Conservation (phyloP, 2,888 invertebrate genomes). For the Hemithea aestivaria region DNA sequence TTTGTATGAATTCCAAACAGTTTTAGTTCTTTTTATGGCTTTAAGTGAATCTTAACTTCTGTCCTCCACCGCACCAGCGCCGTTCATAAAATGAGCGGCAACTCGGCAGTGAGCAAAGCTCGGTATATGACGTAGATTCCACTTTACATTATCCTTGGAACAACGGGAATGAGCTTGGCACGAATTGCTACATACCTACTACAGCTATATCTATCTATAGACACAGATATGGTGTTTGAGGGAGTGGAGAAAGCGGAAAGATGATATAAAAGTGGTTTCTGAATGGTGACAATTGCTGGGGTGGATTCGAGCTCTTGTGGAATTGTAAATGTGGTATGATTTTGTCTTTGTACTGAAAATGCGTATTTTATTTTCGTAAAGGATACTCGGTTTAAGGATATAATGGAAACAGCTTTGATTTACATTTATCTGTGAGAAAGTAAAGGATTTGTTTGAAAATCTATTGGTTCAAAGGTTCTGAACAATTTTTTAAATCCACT, state of each 20-base stretch:
- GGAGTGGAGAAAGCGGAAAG: constrained; percentile 11
- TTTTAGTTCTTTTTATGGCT: no score
- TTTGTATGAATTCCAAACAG: no score
- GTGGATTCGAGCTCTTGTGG: no score
- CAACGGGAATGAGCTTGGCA: constrained; percentile 43
- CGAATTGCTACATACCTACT: constrained; percentile 34
- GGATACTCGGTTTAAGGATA: no score
- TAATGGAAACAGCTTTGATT: no score
- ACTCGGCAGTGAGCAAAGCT: constrained; percentile 9
- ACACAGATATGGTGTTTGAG: constrained; percentile 22
- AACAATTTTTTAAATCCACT: no score
- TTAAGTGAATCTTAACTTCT: neutral
- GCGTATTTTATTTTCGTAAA: no score
- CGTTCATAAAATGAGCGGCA: constrained; percentile 5
- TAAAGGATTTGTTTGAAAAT: no score
- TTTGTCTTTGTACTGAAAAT: no score
- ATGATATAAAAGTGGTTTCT: constrained; percentile 13
- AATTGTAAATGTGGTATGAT: no score
- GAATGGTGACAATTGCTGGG: neutral
- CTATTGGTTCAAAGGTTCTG: no score
- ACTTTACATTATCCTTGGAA: constrained; percentile 38
- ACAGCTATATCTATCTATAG: constrained; percentile 23
- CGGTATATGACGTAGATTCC: constrained; percentile 19
- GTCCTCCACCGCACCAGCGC: constrained; percentile 9
- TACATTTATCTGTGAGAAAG: no score